Percentiles rank a stretch among this genome's conserved stretches.
Conservation (phyloP, 2,797 vertebrate species). For the Periparus ater region DNA sequence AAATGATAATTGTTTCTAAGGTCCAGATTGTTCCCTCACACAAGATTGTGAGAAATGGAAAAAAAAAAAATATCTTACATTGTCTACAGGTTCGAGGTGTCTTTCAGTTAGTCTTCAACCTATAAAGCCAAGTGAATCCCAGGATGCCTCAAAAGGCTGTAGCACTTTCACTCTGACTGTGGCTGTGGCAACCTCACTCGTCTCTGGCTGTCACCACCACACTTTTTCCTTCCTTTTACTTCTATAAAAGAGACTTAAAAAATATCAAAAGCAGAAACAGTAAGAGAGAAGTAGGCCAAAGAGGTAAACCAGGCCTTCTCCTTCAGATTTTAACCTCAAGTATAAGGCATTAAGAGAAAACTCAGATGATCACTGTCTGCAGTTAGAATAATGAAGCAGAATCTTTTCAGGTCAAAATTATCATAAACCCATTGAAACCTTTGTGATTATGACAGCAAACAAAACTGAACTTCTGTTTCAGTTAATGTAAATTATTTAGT, state of each 20-base stretch:
- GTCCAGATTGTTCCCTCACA: not conserved
- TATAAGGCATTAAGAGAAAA: not conserved
- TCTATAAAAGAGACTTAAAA: not conserved
- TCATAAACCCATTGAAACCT: not conserved
- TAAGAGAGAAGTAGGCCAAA: not conserved
- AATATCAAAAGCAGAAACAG: not conserved
- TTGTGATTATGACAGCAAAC: not conserved
- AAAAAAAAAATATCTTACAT: not conserved
- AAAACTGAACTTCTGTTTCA: not conserved
- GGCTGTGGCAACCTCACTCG: not conserved
- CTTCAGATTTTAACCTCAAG: not conserved
- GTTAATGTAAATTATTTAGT: not conserved
- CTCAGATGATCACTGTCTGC: not conserved
- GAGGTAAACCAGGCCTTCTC: not conserved
- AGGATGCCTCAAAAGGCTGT: not conserved
- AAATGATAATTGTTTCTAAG: not conserved
- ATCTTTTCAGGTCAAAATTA: not conserved
- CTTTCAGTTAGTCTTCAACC: not conserved
- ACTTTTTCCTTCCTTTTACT: not conserved
- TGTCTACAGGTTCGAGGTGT: not conserved
- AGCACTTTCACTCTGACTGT: not conserved
- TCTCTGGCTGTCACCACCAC: rapidly evolving
- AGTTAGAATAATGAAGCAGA: not conserved
- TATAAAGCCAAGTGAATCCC: not conserved
- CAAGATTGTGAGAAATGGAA: not conserved